Base-by-base conservation (phyloP, 35 echinoderm and acorn worm species). In the Stichopus chloronotus region DNA sequence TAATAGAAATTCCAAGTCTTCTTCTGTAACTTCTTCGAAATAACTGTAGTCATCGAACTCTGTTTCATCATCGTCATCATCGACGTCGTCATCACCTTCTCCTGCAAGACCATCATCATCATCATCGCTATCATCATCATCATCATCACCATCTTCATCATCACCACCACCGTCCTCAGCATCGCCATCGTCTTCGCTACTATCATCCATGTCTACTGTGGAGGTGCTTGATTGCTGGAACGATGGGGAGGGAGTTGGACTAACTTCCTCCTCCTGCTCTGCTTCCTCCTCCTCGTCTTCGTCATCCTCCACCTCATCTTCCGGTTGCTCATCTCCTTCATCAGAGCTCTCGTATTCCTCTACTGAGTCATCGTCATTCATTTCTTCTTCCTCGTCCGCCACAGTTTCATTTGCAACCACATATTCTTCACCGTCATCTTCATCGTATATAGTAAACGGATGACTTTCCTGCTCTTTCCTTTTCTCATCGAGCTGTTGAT, bases 121-220 rank as follows among this genome's bases (percentile, higher is more conserved):
- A 71, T 90, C 88, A 24, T 76, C 88, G 9, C 12, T 60, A 72
- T 90, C 88, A 43, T 90, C 61, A 30, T 90, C 61, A 90, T 2
- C 58, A 59, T 59, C 85, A 59, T 88, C 85, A 59, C 58, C 58
- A 60, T 88, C 85, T 0, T 88, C 85, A 60, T 58, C 58, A 20
- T 14, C 53, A 3, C 16, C 6, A 5, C 52, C 65, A 0, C 72
- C 88, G 0, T 90, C 87, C 0, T 7, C 63, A 71, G 74, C 88
- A 24, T 76, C 88, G 9, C 12, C 58, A 20, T 43, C 54, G 16
- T 16, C 72, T 76, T 24, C 72, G 17, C 24, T 24, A 0, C 17
- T 6, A 76, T 76, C 72, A 76, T 76, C 72, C 17, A 20, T 24
- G 17, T 76, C 24, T 81, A 43, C 78, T 14, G 14, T 53, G 10